Percentiles rank a stretch among this genome's conserved stretches.
Evolutionary conservation across 2,797 vertebrate genomes (phyloP).

Genomic region (Nannoperca australis): DNA sequence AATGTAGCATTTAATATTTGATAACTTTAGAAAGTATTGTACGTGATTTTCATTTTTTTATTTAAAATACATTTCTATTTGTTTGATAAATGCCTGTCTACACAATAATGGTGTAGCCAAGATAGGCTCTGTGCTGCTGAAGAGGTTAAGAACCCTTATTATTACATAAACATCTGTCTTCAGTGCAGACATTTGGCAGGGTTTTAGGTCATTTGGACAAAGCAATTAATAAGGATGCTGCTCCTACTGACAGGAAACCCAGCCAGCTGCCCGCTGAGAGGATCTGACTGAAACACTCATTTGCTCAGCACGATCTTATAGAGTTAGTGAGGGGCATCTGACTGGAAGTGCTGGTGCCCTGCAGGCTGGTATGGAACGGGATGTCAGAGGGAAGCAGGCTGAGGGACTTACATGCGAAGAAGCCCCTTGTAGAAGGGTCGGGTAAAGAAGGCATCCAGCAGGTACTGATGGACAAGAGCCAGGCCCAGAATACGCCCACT

Average conservation of each 20-base stretch:
- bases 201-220: slow-evolving; percentile 38
- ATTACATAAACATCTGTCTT: slow-evolving; percentile 40
- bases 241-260: slow-evolving; percentile 34
- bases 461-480: slow-evolving; percentile 96
- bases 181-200: slow-evolving; percentile 43
- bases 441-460: slow-evolving; percentile 98
- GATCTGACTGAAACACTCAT: slow-evolving; percentile 70
- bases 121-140: not conserved
- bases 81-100: slow-evolving; percentile 1
- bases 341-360: slow-evolving; percentile 6
- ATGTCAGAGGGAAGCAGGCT: not conserved
- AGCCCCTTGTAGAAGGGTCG: slow-evolving; percentile 98
- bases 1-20: not conserved
- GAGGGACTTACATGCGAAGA: slow-evolving; percentile 92
- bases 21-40: not conserved
- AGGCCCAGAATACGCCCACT: slow-evolving; percentile 97
- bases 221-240: slow-evolving; percentile 53
- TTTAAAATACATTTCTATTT: not conserved
- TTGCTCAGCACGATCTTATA: slow-evolving; percentile 25
- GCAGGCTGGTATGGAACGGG: not conserved
- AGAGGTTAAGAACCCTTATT: slow-evolving; percentile 19
- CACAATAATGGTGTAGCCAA: not conserved
- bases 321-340: slow-evolving; percentile 12
- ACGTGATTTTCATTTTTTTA: not conserved
- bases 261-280: slow-evolving; percentile 53